Percentiles rank a stretch among this genome's conserved stretches.
These are phyloP conservation scores for Holacanthus passer DNA, from an alignment of 2,113 vertebrate genomes.

Conservation along the genomic window DNA sequence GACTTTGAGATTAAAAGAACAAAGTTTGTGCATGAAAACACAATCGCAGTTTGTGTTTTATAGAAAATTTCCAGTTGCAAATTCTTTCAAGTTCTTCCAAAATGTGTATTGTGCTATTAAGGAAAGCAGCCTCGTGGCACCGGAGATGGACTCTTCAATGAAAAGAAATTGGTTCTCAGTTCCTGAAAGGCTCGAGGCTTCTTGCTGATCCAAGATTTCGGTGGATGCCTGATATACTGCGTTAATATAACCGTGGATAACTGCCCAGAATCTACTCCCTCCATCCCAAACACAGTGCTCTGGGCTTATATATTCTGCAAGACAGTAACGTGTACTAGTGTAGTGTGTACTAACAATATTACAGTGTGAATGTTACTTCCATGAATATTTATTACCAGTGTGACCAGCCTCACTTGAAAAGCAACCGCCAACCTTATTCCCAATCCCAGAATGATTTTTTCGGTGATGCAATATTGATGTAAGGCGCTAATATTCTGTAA, in stretches of 20 bases:
- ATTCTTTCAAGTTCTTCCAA: background rate
- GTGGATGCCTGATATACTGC: background rate
- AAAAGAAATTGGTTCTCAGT: background rate
- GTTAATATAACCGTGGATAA: conserved; percentile 8
- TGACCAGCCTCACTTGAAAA: conserved; percentile 5
- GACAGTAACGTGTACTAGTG: no score
- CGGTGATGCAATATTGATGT: conserved; percentile 38
- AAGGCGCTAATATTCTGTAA: conserved; percentile 18
- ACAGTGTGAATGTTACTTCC: background rate
- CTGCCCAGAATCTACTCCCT: background rate
- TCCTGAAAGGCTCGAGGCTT: background rate
- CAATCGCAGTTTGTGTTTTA: background rate
- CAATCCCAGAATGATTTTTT: conserved; percentile 3
- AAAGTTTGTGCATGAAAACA: background rate
- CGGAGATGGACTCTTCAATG: background rate
- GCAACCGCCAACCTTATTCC: background rate
- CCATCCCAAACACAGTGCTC: background rate
- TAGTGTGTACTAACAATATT: background rate
- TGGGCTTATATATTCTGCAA: background rate
- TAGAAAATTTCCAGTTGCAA: background rate
- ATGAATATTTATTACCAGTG: conserved; percentile 26
- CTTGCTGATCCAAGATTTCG: background rate
- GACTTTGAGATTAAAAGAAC: background rate
- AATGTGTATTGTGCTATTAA: background rate
- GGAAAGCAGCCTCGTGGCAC: background rate